A percentile compares a stretch with the other conserved stretches of the same genome.
These are phyloP conservation scores for Tridacna crocea DNA, from an alignment of 2,888 invertebrate species.

Conservation along the genomic window DNA sequence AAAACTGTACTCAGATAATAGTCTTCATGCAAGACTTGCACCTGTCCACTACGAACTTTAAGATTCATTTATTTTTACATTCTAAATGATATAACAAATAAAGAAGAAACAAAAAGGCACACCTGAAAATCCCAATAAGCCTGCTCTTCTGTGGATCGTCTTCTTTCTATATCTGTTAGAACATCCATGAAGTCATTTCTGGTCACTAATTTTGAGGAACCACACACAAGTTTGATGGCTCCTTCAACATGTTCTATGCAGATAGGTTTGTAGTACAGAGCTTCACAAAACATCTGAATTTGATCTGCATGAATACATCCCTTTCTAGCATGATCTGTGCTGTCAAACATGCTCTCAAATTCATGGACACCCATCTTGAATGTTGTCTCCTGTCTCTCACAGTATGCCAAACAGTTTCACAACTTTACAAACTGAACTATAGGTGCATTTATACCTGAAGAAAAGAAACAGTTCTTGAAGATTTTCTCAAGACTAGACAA, in stretches of 20 bases:
- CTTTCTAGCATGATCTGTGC: constrained; percentile 70
- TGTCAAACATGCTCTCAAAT: constrained; percentile 72
- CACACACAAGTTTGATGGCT: constrained; percentile 71
- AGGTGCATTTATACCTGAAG: no score
- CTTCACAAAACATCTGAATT: constrained; percentile 70
- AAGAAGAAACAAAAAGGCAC: no score
- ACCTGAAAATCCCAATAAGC: constrained; percentile 81
- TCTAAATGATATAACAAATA: no score
- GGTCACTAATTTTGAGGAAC: constrained; percentile 58
- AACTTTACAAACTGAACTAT: no score
- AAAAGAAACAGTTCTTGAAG: no score
- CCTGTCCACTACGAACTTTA: no score
- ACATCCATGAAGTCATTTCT: constrained; percentile 72
- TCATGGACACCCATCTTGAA: constrained; percentile 71
- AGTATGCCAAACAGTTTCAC: neutral
- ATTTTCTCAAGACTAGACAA: no score
- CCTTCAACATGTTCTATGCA: constrained; percentile 69
- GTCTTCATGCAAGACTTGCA: no score
- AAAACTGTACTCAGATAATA: no score
- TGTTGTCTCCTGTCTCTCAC: neutral
- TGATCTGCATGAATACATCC: constrained; percentile 73
- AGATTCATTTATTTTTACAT: no score
- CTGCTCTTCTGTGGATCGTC: constrained; percentile 74
- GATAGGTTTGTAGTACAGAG: constrained; percentile 67
- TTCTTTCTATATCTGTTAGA: constrained; percentile 75